phyloP scores from a whole-genome alignment of 2,888 invertebrate genomes.

The Caenorhabditis panamensis region DNA sequence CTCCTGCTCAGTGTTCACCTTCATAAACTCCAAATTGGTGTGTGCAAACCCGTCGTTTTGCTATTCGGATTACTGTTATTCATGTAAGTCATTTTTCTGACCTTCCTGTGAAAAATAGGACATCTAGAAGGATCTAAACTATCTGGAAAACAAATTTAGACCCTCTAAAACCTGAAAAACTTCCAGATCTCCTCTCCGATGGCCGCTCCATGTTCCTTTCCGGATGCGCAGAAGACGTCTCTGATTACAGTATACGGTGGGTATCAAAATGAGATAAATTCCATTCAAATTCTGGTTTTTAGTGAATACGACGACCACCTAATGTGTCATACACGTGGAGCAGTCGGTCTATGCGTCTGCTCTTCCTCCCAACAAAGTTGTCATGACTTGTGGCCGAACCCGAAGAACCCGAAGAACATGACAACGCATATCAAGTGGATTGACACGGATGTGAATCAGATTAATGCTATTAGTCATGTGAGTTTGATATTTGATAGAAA shows the following conservation, averaged over 20 bases:
- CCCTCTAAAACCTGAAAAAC: background rate
- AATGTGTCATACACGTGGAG: conserved; percentile 58
- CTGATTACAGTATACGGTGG: conserved; percentile 58
- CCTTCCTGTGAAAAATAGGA: no score
- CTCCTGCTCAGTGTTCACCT: conserved; percentile 67
- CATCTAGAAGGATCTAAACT: no score
- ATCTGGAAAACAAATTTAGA: no score
- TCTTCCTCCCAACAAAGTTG: conserved; percentile 46
- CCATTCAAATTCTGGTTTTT: background rate
- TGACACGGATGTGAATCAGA: conserved; percentile 55
- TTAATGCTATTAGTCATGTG: conserved; percentile 60
- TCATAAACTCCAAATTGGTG: conserved; percentile 63
- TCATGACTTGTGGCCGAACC: conserved; percentile 52
- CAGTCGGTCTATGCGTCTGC: conserved; percentile 61
- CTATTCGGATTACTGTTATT: conserved; percentile 61
- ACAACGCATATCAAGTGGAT: conserved; percentile 49
- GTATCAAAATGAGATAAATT: background rate
- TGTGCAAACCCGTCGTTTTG: conserved; percentile 67
- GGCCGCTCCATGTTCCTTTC: conserved; percentile 63
- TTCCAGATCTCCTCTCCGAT: conserved; percentile 62
- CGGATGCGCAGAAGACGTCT: conserved; percentile 65
- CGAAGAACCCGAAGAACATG: conserved; percentile 41
- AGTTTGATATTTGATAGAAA: background rate
- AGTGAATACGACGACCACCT: conserved; percentile 47
- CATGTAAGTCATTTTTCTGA: conserved; percentile 46